A percentile compares a stretch with the other conserved stretches of the same genome.
Evolutionary conservation across 2,888 invertebrate species (phyloP).

Genomic region (Lingula anatina): DNA sequence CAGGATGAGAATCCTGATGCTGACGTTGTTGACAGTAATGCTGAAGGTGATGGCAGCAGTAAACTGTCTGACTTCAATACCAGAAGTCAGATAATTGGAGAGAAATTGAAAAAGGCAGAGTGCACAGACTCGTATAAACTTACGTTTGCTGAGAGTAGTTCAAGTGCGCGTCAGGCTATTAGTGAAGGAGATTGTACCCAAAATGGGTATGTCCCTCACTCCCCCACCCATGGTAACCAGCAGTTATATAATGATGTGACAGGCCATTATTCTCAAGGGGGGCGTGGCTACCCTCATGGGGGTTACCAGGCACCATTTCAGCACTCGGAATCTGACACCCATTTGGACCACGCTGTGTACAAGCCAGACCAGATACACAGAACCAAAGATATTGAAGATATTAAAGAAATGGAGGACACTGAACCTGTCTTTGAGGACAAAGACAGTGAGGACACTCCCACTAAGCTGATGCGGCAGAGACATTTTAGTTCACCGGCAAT

Average conservation of each 20-base stretch:
- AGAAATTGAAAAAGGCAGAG: neutral
- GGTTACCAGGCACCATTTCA: slow-evolving; percentile 22
- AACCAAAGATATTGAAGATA: slow-evolving; percentile 30
- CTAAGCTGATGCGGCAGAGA: no score
- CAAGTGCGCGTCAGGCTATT: no score
- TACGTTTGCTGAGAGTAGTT: no score
- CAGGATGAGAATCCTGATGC: no score
- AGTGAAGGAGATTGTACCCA: no score
- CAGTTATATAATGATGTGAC: slow-evolving; percentile 31
- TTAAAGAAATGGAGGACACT: slow-evolving; percentile 23
- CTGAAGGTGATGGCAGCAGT: no score
- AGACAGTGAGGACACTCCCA: slow-evolving; percentile 6
- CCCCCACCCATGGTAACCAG: slow-evolving; percentile 32
- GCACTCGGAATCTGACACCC: slow-evolving; percentile 25
- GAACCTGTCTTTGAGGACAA: slow-evolving; percentile 23
- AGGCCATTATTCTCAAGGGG: slow-evolving; percentile 33
- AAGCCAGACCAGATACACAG: slow-evolving; percentile 25
- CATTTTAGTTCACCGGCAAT: no score
- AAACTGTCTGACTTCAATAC: no score
- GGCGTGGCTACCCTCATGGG: slow-evolving; percentile 39
- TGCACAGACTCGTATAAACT: slow-evolving; percentile 6
- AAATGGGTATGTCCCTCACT: slow-evolving; percentile 23
- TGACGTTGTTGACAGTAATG: no score
- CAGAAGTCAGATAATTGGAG: no score
- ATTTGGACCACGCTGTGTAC: slow-evolving; percentile 17